Conservation (phyloP, 2,797 vertebrate genomes). For the Phoebastria nigripes region DNA sequence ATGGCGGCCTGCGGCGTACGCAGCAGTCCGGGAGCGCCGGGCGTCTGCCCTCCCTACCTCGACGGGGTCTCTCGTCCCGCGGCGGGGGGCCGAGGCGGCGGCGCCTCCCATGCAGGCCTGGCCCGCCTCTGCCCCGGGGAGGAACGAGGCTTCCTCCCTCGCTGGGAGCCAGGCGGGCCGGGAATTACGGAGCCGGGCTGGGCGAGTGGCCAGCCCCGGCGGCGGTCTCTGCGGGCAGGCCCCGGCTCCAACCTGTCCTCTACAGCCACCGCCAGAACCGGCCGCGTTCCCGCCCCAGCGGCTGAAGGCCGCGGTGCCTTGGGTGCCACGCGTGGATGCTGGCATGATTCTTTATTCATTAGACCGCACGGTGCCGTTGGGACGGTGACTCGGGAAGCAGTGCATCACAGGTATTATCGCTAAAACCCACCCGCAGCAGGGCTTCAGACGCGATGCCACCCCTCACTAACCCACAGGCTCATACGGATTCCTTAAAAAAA, state of each 20-base stretch:
- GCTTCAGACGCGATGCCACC: not conserved
- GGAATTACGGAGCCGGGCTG: no score
- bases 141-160: rapidly evolving
- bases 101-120: no score
- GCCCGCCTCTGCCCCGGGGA: not conserved
- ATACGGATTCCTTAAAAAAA: not conserved
- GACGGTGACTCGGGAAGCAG: not conserved
- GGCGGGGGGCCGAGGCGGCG: not conserved
- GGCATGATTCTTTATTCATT: no score
- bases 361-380: no score
- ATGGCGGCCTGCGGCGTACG: not conserved
- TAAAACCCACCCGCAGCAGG: not conserved
- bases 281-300: rapidly evolving
- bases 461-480: not conserved
- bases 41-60: no score
- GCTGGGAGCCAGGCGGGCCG: no score
- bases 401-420: rapidly evolving
- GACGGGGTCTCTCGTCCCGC: not conserved
- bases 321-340: not conserved
- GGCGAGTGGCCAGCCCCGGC: rapidly evolving
- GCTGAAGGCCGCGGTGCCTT: not conserved
- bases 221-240: no score
- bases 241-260: not conserved
- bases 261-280: rapidly evolving
- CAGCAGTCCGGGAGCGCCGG: not conserved